Evolutionary conservation across 1,140 invertebrate species (phyloP), one percentile per base, ranked within the genome.

Genomic region (Drosophila arizonae): DNA sequence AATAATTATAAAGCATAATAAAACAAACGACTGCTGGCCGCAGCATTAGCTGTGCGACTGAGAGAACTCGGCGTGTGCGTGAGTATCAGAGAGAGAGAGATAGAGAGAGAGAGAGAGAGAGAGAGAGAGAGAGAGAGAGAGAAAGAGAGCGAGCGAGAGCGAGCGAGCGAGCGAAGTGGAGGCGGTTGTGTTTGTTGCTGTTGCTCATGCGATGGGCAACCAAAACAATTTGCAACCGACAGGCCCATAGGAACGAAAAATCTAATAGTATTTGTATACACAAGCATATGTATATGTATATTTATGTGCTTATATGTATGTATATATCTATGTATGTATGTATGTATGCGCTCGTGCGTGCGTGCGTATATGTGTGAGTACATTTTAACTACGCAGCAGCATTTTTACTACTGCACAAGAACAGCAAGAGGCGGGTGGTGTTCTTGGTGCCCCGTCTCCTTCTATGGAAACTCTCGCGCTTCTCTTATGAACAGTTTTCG

Each of bases 1-100:
- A 68, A 11, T 58, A 78, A 79, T 77, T 86, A 77, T 81, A 77
- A 76, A 86, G 72, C 82, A 86, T 84, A 85, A 88, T 87, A 82
- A 86, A 81, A 65, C 76, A 73, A 82, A 48, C 70, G 33, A 10
- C 33, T 28, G 36, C 33, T 28, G 36, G 39, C 36, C 52, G 28
- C 61, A 82, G 71, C 76, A 81, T 79, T 76, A 70, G 68, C 39
- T 76, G 50, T 68, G 63, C 77, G 54, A 48, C 26, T n/a, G 26
- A 5, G 30, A 62, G 30, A 26, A 11, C 28, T 21, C 21, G 3
- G 6, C 4, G 15, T 60, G 43, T 60, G 28, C 57, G 45, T 60
- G 57, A 60, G 43, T 21, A 30, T 10, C 6, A 33, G 15, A 26
- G 11, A 21, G 55, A 36, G 17, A 30, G 24, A 56, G 57, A 52